These are phyloP conservation scores for Phymorhynchus buccinoides DNA, from an alignment of 1,140 invertebrate genomes.

Conservation along the genomic window DNA sequence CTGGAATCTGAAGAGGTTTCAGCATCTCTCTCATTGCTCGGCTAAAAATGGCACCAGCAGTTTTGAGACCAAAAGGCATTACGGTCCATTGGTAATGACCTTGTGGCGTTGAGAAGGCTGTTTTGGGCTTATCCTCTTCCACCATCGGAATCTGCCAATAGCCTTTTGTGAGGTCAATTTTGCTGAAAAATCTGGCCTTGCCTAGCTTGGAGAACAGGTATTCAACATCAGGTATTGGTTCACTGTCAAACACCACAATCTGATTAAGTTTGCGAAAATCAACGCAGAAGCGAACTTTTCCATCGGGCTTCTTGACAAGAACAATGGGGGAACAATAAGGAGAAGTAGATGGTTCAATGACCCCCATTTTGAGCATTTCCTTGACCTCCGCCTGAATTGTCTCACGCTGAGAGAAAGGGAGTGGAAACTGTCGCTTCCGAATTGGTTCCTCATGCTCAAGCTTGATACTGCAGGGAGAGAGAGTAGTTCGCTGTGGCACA, in stretches of 20 bases:
- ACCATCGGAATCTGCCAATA: slow-evolving; percentile 48
- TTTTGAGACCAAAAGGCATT: slow-evolving; percentile 55
- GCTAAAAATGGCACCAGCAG: slow-evolving; percentile 40
- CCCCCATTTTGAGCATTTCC: slow-evolving; percentile 64
- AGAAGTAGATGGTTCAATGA: slow-evolving; percentile 67
- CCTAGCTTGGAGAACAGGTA: slow-evolving; percentile 47
- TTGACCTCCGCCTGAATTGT: slow-evolving; percentile 60
- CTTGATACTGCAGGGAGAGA: no score
- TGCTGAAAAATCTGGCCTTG: slow-evolving; percentile 17
- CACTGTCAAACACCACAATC: slow-evolving; percentile 48
- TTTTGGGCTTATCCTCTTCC: slow-evolving; percentile 13
- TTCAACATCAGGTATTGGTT: slow-evolving; percentile 55
- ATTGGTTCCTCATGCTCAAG: no score
- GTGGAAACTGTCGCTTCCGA: no score
- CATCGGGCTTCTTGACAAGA: slow-evolving; percentile 73
- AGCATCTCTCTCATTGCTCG: slow-evolving; percentile 47
- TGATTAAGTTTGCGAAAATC: slow-evolving; percentile 72
- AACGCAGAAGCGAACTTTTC: slow-evolving; percentile 72
- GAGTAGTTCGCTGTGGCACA: no score
- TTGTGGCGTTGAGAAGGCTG: slow-evolving; percentile 43
- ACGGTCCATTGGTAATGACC: slow-evolving; percentile 41
- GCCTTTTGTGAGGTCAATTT: slow-evolving; percentile 46
- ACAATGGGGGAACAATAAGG: slow-evolving; percentile 76
- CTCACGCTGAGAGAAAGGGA: no score
- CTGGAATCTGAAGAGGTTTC: background rate